phyloP scores from a whole-genome alignment of 1,140 invertebrate species.

The Plectrocnemia conspersa region DNA sequence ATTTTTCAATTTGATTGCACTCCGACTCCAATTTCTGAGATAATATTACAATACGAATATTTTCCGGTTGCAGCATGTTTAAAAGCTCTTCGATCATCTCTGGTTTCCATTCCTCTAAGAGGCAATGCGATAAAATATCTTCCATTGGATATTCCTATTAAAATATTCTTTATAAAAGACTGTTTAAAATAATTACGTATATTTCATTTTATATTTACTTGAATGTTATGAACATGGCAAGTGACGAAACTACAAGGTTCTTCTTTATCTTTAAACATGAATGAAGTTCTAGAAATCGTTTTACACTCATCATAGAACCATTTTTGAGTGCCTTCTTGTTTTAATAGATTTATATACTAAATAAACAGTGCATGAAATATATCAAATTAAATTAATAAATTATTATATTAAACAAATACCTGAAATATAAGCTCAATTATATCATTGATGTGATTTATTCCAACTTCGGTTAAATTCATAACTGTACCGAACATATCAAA shows the following conservation, averaged over 20 bases:
- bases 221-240: slow-evolving; percentile 58
- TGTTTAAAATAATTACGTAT: no score
- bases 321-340: slow-evolving; percentile 66
- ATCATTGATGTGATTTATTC: slow-evolving; percentile 79
- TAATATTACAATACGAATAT: slow-evolving; percentile 71
- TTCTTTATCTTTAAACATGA: slow-evolving; percentile 88
- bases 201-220: no score
- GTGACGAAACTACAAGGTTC: slow-evolving; percentile 69
- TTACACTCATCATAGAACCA: slow-evolving; percentile 90
- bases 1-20: slow-evolving; percentile 67
- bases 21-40: slow-evolving; percentile 65
- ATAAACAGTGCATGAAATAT: no score
- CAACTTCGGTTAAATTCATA: slow-evolving; percentile 89
- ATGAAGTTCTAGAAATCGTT: slow-evolving; percentile 74
- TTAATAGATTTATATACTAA: slow-evolving; percentile 85
- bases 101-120: slow-evolving; percentile 79
- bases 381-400: not conserved
- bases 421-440: slow-evolving; percentile 82
- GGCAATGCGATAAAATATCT: slow-evolving; percentile 74
- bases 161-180: no score
- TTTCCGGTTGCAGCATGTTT: slow-evolving; percentile 69
- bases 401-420: slow-evolving; percentile 42
- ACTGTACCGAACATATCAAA: slow-evolving; percentile 85
- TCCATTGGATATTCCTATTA: slow-evolving; percentile 76
- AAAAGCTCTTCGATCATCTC: slow-evolving; percentile 75